These are phyloP conservation scores for Temnothorax curvispinosus DNA, from an alignment of 1,140 invertebrate genomes.

Conservation along the genomic window DNA sequence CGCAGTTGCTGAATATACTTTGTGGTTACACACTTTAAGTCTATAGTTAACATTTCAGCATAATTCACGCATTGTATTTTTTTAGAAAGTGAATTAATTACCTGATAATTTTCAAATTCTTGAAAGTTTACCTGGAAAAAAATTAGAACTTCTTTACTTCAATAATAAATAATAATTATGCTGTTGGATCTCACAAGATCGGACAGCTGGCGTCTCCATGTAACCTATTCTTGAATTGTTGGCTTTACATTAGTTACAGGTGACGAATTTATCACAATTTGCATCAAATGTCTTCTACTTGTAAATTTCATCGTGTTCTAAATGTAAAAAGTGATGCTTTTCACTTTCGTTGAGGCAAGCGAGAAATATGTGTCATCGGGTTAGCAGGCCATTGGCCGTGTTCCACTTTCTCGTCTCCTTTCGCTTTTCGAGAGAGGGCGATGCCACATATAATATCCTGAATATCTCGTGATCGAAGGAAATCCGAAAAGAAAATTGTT, in stretches of 20 bases:
- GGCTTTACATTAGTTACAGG: constrained; percentile 5
- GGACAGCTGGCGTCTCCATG: not conserved
- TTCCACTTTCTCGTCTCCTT: constrained; percentile 85
- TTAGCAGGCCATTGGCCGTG: constrained; percentile 84
- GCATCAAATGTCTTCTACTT: not conserved
- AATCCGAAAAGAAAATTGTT: not conserved
- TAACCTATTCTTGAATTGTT: not conserved
- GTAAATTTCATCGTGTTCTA: constrained; percentile 67
- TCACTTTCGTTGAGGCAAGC: constrained; percentile 84
- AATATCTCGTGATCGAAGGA: constrained; percentile 53
- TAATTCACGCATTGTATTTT: not conserved
- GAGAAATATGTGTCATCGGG: constrained; percentile 83
- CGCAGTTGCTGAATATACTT: not conserved
- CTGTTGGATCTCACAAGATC: not conserved
- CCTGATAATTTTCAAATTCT: not conserved
- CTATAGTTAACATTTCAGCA: not conserved
- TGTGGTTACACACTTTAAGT: constrained; percentile 42
- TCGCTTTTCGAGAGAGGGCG: constrained; percentile 80
- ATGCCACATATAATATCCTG: constrained; percentile 59
- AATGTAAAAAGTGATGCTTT: constrained; percentile 77
- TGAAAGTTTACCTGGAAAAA: not conserved
- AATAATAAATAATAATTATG: not conserved
- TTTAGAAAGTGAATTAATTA: constrained; percentile 7
- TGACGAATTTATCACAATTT: constrained; percentile 26
- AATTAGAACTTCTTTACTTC: not conserved